Conservation (phyloP, 2,113 vertebrate genomes). For the Pungitius pungitius region DNA sequence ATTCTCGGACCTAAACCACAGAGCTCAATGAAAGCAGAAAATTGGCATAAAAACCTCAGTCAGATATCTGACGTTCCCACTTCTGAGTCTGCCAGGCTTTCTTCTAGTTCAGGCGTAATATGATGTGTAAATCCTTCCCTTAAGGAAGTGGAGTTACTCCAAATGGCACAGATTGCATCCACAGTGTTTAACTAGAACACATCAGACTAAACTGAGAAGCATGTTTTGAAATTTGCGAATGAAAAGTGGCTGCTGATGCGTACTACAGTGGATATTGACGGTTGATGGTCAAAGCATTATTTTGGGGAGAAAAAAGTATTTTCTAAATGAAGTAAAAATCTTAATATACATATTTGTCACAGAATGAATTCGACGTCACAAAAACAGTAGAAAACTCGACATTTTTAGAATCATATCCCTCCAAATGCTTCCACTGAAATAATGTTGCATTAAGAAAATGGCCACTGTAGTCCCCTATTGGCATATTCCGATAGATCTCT, state of each 20-base stretch:
- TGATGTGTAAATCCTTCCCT: conserved; percentile 68
- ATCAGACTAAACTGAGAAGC: conserved; percentile 29
- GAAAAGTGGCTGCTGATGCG: conserved; percentile 30
- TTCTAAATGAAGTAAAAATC: conserved; percentile 21
- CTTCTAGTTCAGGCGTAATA: conserved; percentile 56
- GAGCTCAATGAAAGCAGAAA: conserved; percentile 58
- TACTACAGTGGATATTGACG: conserved; percentile 3
- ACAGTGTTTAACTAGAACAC: conserved; percentile 31
- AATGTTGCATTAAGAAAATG: not conserved
- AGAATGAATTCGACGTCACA: not conserved
- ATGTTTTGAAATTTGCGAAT: conserved; percentile 40
- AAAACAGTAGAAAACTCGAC: not conserved
- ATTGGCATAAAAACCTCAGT: conserved; percentile 61
- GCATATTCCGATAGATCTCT: not conserved
- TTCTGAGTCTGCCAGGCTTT: conserved; percentile 69
- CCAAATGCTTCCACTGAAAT: conserved; percentile 16
- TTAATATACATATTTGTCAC: not conserved
- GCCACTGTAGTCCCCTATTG: not conserved
- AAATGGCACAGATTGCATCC: conserved; percentile 40
- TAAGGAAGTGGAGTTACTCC: conserved; percentile 74
- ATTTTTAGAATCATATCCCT: conserved; percentile 1
- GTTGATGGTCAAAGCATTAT: conserved; percentile 10
- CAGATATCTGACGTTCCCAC: conserved; percentile 71
- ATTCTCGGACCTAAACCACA: conserved; percentile 61
- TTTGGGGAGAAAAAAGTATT: conserved; percentile 8